Percentiles rank a stretch among this genome's conserved stretches.
Conservation (phyloP, 1,140 invertebrate genomes). For the Diachasma alloeum region DNA sequence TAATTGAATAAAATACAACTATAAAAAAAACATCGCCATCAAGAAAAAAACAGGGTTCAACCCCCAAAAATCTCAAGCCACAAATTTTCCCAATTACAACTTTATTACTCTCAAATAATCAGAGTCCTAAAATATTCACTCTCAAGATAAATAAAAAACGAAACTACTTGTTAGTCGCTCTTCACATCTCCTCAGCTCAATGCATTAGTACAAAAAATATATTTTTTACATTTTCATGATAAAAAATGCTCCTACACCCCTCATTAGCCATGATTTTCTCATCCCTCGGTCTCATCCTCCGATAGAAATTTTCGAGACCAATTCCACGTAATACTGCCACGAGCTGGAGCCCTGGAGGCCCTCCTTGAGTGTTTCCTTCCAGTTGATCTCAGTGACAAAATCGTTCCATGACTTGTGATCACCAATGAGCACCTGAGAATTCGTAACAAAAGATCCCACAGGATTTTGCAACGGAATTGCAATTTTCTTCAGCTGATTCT, state of each 20-base stretch:
- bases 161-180: neutral
- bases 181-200: neutral
- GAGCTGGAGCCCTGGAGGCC: slow-evolving; percentile 42
- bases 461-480: neutral
- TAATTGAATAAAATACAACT: no score
- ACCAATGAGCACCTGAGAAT: slow-evolving; percentile 16
- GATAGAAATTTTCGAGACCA: slow-evolving; percentile 46
- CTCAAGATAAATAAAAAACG: neutral
- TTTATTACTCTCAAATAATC: neutral
- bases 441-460: slow-evolving; percentile 16
- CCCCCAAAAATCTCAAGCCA: no score
- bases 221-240: slow-evolving; percentile 37
- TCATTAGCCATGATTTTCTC: no score
- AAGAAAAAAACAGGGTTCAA: no score
- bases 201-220: slow-evolving; percentile 59
- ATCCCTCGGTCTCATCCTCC: slow-evolving; percentile 20
- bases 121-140: neutral
- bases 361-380: slow-evolving; percentile 42
- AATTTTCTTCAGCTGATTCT: neutral
- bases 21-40: no score
- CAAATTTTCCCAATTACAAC: neutral
- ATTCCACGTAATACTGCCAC: slow-evolving; percentile 50
- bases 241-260: neutral
- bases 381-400: slow-evolving; percentile 46
- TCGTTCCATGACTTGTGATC: slow-evolving; percentile 27